These are phyloP conservation scores for Noctua janthe DNA, from an alignment of 2,888 invertebrate species.

Conservation along the genomic window DNA sequence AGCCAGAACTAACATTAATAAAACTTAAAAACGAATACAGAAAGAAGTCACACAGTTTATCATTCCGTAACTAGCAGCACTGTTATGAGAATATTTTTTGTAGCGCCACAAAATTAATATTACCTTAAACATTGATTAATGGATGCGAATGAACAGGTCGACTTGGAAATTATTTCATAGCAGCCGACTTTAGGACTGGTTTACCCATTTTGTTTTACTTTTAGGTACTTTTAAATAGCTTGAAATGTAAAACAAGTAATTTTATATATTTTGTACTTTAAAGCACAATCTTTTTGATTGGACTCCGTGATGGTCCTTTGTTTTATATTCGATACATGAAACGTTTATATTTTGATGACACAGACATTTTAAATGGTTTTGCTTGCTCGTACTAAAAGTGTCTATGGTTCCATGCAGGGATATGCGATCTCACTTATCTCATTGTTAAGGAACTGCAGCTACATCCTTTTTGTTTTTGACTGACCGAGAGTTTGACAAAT, in stretches of 20 bases:
- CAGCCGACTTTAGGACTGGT: conserved; percentile 32
- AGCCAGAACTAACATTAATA: conserved; percentile 25
- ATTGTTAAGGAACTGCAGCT: too few relatives aligned
- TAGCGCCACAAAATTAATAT: conserved; percentile 59
- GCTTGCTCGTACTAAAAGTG: too few relatives aligned
- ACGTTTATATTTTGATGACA: too few relatives aligned
- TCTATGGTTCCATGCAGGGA: too few relatives aligned
- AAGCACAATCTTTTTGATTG: too few relatives aligned
- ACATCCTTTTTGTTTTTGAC: too few relatives aligned
- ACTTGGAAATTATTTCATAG: conserved; percentile 53
- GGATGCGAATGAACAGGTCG: conserved; percentile 37
- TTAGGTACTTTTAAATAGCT: background rate
- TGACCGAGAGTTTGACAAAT: too few relatives aligned
- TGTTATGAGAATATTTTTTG: conserved; percentile 45
- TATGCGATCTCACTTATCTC: too few relatives aligned
- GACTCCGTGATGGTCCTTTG: too few relatives aligned
- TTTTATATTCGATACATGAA: too few relatives aligned
- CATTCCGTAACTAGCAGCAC: conserved; percentile 39
- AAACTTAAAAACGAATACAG: conserved; percentile 40
- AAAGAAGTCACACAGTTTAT: conserved; percentile 36
- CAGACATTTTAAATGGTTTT: too few relatives aligned
- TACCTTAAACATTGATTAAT: conserved; percentile 66
- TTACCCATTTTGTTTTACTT: background rate
- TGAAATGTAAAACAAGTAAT: background rate
- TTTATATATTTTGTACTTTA: background rate